Evolutionary conservation across 2,888 invertebrate species (phyloP).

Genomic region (Xiphydria camelus): DNA sequence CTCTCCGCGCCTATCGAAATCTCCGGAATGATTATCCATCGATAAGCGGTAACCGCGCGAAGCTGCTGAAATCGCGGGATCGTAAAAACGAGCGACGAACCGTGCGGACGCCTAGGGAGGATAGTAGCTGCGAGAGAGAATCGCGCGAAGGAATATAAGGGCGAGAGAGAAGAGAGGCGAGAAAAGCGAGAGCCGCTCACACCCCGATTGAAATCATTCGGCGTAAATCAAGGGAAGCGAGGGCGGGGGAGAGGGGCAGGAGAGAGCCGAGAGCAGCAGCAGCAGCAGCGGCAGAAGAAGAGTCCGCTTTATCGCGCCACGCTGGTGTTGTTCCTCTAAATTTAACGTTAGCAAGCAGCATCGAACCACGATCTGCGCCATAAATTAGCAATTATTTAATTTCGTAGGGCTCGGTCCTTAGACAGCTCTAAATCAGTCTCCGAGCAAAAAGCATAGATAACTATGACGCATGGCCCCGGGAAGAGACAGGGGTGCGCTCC

Average conservation of each 20-base stretch:
- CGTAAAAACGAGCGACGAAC: too few species aligned
- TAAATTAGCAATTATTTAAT: conserved; percentile 60
- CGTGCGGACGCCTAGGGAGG: too few species aligned
- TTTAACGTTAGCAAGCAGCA: conserved; percentile 16
- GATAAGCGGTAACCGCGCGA: too few species aligned
- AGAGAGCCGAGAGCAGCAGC: conserved; percentile 4
- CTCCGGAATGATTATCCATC: too few species aligned
- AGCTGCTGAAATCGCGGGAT: too few species aligned
- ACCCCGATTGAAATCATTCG: conserved; percentile 1
- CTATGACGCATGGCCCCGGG: conserved; percentile 57
- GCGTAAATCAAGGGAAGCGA: neutral
- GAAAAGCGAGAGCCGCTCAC: too few species aligned
- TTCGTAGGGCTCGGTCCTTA: conserved; percentile 58
- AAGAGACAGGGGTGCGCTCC: conserved; percentile 50
- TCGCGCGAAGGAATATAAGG: neutral
- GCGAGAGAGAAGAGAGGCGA: conserved; percentile 1
- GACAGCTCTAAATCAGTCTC: conserved; percentile 59
- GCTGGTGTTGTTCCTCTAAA: conserved; percentile 25
- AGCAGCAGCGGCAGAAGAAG: conserved; percentile 23
- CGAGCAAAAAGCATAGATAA: conserved; percentile 59
- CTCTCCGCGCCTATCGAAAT: too few species aligned
- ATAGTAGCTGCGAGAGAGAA: too few species aligned
- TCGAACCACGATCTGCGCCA: conserved; percentile 53
- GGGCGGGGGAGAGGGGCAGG: conserved; percentile 5
- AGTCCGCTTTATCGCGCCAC: conserved; percentile 31